Percentiles rank a stretch among this genome's conserved stretches.
These are phyloP conservation scores for Rattus norvegicus DNA, from an alignment of 2,113 vertebrate species.

Conservation along the genomic window GRCr8 NC_086027.1:77519001-77519500, in stretches of 20 bases:
- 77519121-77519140: neutral
- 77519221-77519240: neutral
- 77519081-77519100: neutral
- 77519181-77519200: neutral
- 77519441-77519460: neutral
- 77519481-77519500: neutral
- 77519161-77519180: neutral
- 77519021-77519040: neutral
- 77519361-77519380: neutral
- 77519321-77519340: neutral
- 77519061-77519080: neutral
- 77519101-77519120: neutral
- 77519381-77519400: neutral
- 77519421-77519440: neutral
- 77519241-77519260: neutral
- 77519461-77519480: neutral
- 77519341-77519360: neutral
- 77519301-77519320: neutral
- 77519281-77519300: neutral
- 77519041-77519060: neutral
- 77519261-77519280: neutral
- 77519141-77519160: neutral
- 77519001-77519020: neutral
- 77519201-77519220: neutral
- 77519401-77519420: neutral